These are phyloP conservation scores for Thalassaphorura encarpata DNA, from an alignment of 1,140 invertebrate genomes.

Conservation along the genomic window DNA sequence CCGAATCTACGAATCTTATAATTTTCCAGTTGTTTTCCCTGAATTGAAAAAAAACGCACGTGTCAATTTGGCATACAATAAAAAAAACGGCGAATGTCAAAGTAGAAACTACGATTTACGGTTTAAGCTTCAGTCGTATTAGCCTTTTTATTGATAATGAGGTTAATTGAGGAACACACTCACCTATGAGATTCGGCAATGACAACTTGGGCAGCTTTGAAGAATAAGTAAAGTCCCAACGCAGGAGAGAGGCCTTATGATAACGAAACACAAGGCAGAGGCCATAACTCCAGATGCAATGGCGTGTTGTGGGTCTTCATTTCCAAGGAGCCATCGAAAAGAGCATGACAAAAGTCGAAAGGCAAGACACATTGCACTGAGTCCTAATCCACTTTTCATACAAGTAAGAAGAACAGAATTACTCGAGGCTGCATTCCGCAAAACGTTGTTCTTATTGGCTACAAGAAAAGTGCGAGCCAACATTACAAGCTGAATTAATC, in stretches of 20 bases:
- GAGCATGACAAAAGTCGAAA: conserved; percentile 30
- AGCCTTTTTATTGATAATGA: too few relatives aligned
- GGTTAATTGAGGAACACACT: too few relatives aligned
- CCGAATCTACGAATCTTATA: conserved; percentile 23
- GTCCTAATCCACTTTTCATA: conserved; percentile 23
- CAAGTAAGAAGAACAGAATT: conserved; percentile 13
- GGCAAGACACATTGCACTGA: conserved; percentile 25
- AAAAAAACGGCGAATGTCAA: not conserved
- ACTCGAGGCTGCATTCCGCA: not conserved
- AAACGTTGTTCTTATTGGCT: not conserved
- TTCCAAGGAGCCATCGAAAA: conserved; percentile 30
- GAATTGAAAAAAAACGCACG: not conserved
- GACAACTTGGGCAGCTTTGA: conserved; percentile 26
- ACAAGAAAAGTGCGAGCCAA: conserved; percentile 7
- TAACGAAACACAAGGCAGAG: conserved; percentile 22
- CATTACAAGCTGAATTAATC: conserved; percentile 3
- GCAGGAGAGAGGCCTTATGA: conserved; percentile 27
- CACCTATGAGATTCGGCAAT: conserved; percentile 28
- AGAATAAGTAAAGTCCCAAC: conserved; percentile 29
- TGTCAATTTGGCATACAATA: not conserved
- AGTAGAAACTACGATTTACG: too few relatives aligned
- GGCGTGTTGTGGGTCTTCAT: conserved; percentile 21
- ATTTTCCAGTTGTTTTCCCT: conserved; percentile 28
- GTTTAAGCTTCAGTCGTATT: too few relatives aligned
- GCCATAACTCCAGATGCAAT: conserved; percentile 28